Percentiles rank a stretch among this genome's conserved stretches.
phyloP scores from a whole-genome alignment of 2,888 invertebrate genomes.

The Apodemia duryi region DNA sequence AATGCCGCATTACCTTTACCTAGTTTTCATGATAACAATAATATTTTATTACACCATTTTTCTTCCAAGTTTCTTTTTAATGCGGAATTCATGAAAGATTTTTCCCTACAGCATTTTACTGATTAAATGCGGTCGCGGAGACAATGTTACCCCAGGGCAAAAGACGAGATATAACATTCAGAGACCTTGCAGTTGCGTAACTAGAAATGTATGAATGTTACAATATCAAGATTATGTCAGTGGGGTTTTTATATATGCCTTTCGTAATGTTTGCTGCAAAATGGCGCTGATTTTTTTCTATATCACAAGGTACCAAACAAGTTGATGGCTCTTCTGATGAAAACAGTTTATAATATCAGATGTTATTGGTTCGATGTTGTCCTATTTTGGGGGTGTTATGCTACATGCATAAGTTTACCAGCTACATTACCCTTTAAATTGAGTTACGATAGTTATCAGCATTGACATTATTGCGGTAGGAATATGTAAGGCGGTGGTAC shows the following conservation, averaged over 20 bases:
- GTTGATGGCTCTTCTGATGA: no score
- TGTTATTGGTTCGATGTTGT: no score
- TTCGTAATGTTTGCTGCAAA: neutral
- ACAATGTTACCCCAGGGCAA: constrained; percentile 26
- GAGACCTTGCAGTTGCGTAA: constrained; percentile 11
- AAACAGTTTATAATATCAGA: no score
- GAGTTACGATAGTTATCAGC: no score
- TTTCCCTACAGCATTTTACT: constrained; percentile 22
- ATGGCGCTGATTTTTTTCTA: neutral
- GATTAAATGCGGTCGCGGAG: constrained; percentile 29
- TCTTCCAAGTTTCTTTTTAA: constrained; percentile 17
- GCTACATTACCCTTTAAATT: no score
- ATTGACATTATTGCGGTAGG: no score
- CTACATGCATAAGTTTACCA: no score
- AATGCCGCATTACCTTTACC: no score
- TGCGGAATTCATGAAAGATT: constrained; percentile 18
- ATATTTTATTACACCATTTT: neutral
- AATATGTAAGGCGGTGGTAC: no score
- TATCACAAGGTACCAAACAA: no score
- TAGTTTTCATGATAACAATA: neutral
- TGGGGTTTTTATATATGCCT: neutral
- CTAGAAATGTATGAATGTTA: constrained; percentile 9
- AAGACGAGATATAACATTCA: constrained; percentile 10
- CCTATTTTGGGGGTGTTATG: no score
- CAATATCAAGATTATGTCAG: constrained; percentile 3